Percentiles rank a stretch among this genome's conserved stretches.
phyloP scores from a whole-genome alignment of 2,113 vertebrate species.

The Telmatochromis sp. region DNA sequence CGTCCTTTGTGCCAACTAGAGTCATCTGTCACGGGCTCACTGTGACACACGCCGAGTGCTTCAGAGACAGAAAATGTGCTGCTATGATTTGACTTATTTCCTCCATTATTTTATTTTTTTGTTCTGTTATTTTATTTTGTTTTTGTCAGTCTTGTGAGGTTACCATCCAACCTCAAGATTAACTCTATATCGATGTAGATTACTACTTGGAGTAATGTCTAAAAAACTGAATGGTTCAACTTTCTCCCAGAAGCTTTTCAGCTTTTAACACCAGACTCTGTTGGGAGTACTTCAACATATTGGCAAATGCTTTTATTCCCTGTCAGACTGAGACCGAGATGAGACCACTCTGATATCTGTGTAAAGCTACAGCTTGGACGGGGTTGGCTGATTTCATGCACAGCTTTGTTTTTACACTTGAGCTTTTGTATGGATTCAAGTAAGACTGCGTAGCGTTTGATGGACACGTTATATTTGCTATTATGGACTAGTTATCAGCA shows the following conservation, averaged over 20 bases:
- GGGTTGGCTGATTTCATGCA: neutral
- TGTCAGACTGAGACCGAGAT: neutral
- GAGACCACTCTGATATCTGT: neutral
- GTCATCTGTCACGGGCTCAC: constrained; percentile 8
- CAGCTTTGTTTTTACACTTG: neutral
- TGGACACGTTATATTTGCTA: neutral
- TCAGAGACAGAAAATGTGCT: constrained; percentile 34
- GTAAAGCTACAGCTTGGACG: neutral
- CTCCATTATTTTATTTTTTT: neutral
- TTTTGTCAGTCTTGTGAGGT: neutral
- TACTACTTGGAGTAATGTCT: neutral
- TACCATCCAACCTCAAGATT: neutral
- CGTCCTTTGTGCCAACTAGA: constrained; percentile 66
- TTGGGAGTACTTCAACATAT: neutral
- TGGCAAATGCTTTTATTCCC: neutral
- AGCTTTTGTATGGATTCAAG: neutral
- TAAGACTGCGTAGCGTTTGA: neutral
- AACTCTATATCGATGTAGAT: neutral
- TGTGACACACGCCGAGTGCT: constrained; percentile 4
- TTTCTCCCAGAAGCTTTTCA: neutral
- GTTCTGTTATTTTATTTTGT: neutral
- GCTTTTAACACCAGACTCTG: neutral
- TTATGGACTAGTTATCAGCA: neutral
- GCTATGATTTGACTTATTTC: constrained; percentile 31
- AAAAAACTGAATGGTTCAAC: neutral